Base-by-base conservation (phyloP, 2,888 invertebrate genomes). In the Rhogogaster chlorosoma region DNA sequence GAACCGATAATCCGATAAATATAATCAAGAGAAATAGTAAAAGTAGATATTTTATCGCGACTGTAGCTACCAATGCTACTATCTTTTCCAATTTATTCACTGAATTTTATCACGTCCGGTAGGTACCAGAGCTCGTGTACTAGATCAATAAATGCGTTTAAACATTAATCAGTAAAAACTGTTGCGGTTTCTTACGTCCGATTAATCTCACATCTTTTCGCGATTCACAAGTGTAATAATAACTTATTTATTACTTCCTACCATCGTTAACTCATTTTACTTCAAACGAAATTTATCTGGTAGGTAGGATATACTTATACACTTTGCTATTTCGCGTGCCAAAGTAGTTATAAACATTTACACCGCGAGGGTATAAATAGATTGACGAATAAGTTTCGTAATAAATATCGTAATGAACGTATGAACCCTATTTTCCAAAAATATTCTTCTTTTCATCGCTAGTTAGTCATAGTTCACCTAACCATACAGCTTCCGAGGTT, bases 221-320 rank as follows among this genome's bases (percentile, higher is more conserved):
- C 67, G 18, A 18, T 32, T 67, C 18, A 26, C 67, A 67, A 67
- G 67, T 67, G 18, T 67, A 67, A 67, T 67, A 67, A 32, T 67
- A 67, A 29, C 18, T 67, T 67, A 67, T 67, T 67, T 67, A 67
- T 67, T 32, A 67, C 67, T 67, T 67, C 32, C 32, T 67, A 26
- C 32, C 18, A 32, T 26, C 32, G 67, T 67, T 67, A 67, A 67
- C 67, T 32, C 32, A 18, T 67, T 67, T 67, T 7, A 67, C 67
- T 26, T 67, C 67, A 67, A 67, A 67, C 67, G 32, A 32, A 67
- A 32, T 32, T 67, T 32, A 32, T 67, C 67, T 67, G 29, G 32
- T 67, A 12, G 45, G 45, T 45, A 0, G 45, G 12, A 10, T 29
- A 61, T 61, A 32, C 67, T 67, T 67, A 18, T 18, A 67, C 67